Conservation (phyloP, 2,113 vertebrate species). For the Gavialis gangeticus region DNA sequence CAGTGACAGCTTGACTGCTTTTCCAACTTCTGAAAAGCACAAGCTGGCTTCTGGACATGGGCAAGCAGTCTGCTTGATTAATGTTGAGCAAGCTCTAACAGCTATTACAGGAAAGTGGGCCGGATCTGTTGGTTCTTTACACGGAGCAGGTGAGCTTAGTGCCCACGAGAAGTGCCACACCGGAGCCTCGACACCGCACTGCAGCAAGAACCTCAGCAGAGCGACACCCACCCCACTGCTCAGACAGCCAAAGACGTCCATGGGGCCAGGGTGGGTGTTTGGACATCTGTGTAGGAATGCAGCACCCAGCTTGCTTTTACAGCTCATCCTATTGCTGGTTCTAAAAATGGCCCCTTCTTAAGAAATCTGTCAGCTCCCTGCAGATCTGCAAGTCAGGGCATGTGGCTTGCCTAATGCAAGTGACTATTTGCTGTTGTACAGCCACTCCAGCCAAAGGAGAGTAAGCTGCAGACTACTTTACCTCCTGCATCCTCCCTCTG, state of each 20-base stretch:
- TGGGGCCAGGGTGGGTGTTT: accelerated
- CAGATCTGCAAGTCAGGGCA: neutral
- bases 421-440: neutral
- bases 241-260: neutral
- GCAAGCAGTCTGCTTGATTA: neutral
- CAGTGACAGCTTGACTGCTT: neutral
- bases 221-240: neutral
- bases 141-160: neutral
- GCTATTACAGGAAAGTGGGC: neutral
- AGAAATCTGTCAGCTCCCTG: neutral
- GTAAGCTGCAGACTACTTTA: neutral
- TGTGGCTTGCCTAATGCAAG: neutral
- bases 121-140: neutral
- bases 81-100: neutral
- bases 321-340: neutral
- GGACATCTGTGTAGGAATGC: neutral
- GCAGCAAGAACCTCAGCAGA: accelerated
- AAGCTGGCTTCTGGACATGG: neutral
- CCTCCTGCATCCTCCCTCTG: neutral
- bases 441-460: neutral
- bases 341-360: neutral
- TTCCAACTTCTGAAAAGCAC: neutral
- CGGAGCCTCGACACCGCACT: neutral
- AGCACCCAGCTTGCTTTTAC: neutral
- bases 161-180: neutral